phyloP scores from a whole-genome alignment of 2,113 vertebrate species.

The Dasypus novemcinctus region DNA sequence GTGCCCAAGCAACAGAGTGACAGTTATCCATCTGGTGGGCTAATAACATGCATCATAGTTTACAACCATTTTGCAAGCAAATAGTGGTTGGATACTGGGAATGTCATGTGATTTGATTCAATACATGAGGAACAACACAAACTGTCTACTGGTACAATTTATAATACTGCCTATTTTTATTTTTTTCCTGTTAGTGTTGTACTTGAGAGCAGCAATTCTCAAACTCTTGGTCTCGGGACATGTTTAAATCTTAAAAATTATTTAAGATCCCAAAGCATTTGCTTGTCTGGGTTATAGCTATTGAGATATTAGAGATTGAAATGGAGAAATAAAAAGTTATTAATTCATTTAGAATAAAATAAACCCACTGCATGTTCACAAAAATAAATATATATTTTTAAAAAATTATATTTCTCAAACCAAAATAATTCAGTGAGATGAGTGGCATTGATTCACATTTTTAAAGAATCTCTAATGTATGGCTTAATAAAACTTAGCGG shows the following conservation, averaged over 20 bases:
- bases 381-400: neutral
- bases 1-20: neutral
- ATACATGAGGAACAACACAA: neutral
- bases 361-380: neutral
- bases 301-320: neutral
- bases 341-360: slow-evolving; percentile 13
- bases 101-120: neutral
- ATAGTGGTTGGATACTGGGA: neutral
- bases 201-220: neutral
- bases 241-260: neutral
- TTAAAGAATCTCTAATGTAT: neutral
- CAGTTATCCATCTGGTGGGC: neutral
- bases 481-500: neutral
- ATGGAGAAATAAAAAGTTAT: neutral
- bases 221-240: neutral
- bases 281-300: neutral
- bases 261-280: neutral
- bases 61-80: neutral
- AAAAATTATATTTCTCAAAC: slow-evolving; percentile 6
- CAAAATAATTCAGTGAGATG: slow-evolving; percentile 47
- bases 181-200: neutral
- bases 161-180: neutral
- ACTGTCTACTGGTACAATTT: neutral
- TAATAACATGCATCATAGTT: neutral
- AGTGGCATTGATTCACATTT: neutral